phyloP scores from a whole-genome alignment of 2,888 invertebrate genomes.

The Pristionchus japonicus region DNA sequence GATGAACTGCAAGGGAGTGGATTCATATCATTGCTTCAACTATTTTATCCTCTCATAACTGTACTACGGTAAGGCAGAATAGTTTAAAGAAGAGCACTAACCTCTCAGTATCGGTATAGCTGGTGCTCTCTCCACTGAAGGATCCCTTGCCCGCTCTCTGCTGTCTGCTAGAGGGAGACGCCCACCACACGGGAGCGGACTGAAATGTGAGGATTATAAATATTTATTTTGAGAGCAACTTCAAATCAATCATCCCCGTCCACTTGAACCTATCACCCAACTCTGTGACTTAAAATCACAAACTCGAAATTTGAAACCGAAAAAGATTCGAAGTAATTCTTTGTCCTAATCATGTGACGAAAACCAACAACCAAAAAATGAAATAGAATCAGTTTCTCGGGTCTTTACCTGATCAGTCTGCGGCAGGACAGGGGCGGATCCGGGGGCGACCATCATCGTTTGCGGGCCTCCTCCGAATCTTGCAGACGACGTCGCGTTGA shows the following conservation, averaged over 20 bases:
- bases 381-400: too few relatives aligned
- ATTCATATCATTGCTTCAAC: neutral
- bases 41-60: neutral
- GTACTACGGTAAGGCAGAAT: neutral
- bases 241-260: neutral
- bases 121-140: neutral
- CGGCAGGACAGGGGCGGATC: constrained; percentile 34
- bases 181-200: constrained; percentile 19
- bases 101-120: constrained; percentile 22
- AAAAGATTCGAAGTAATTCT: too few relatives aligned
- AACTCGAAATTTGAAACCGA: neutral
- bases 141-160: constrained; percentile 10
- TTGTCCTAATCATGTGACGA: too few relatives aligned
- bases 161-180: neutral
- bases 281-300: neutral
- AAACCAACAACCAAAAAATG: too few relatives aligned
- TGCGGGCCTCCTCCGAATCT: neutral
- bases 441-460: neutral
- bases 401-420: constrained; percentile 33
- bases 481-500: neutral
- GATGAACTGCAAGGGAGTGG: neutral
- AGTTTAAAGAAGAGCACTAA: neutral
- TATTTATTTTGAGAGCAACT: neutral
- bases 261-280: neutral
- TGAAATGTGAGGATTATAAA: neutral